Base-by-base conservation (phyloP, 2,113 vertebrate species). In the Peromyscus polionotus region DNA sequence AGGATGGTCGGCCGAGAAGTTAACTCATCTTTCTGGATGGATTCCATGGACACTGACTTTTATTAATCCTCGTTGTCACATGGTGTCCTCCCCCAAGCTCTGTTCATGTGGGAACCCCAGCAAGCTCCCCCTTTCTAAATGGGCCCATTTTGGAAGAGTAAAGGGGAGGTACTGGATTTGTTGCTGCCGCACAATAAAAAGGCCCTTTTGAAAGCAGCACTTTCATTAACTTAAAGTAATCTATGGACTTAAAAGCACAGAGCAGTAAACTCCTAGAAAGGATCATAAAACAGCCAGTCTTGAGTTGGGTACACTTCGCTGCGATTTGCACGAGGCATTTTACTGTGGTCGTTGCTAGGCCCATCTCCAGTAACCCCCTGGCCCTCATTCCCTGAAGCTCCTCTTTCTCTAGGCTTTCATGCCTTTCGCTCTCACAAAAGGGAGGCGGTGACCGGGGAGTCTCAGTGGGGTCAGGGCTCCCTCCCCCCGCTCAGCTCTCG, bases 211-310 rank as follows among this genome's bases (percentile, higher is more conserved):
- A 98, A 97, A 98, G 97, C 97, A 95, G 96, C 96, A 98, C 98
- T 98, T 98, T 98, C 98, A 98, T 98, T 98, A 98, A 98, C 97
- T 97, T 98, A 97, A 97, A 97, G 97, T 95, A 96, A 98, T 98
- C 98, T 98, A 97, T 95, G 95, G 98, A 97, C 97, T 98, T 98
- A 97, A 98, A 98, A 98, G 98, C 97, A 97, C 96, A 48, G 94
- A 95, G 97, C 97, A 97, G 97, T 98, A 98, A 98, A 98, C 96
- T 98, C 96, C 91, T 94, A 98, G 96, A 96, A 96, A 96, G 96
- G 97, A 97, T 96, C 98, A 97, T 98, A 98, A 98, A 98, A 97
- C 97, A 98, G 97, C 96, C 96, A 96, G 97, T 95, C 94, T 95
- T 96, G 72, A 98, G 95, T 97, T 97, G 89, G 95, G 96, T 97